Evolutionary conservation across 2,888 invertebrate species (phyloP), one percentile per base, ranked within the genome.

Genomic region (Mellilla xanthometata): DNA sequence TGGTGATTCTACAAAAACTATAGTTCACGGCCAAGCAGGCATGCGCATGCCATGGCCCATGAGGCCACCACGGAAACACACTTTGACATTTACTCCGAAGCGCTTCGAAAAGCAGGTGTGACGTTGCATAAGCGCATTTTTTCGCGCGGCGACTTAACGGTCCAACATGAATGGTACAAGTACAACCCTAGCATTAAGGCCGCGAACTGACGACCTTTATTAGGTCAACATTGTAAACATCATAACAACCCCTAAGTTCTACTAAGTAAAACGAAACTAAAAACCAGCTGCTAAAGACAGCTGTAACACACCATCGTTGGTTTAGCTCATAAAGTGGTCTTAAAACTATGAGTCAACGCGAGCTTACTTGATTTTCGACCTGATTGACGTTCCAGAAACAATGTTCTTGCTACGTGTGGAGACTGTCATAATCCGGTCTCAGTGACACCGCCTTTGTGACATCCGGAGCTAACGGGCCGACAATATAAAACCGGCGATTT

Each of bases 51-150:
- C 33, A 28, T 12, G 41, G 40, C 35, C 43, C 33, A 30, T 30
- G 30, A 32, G 52, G 56, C 61, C 62, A 66, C 76, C 71, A 66
- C 75, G 75, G 73, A 82, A 73, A 67, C 66, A 69, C 67, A 72
- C 72, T 76, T 69, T 86, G 82, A 82, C 85, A 86, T 87, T 86
- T 76, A 60, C n/a, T n/a, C n/a, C n/a, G n/a, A n/a, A n/a, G n/a
- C 62, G 54, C 53, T 65, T 61, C 8, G 23, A 10, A 57, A 48
- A 73, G 81, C 80, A 87, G 87, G 87, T 88, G 86, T 69, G n/a
- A n/a, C 56, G 65, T 69, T 73, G 62, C 68, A 62, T 73, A 72
- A 73, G 65, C 65, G 60, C 60, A 71, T 76, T 78, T 81, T 80
- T 77, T 78, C 66, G 60, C 72, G 68, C 71, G 66, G 74, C 64